Base-by-base conservation (phyloP, 2,113 vertebrate genomes). In the Oncorhynchus gorbuscha region DNA sequence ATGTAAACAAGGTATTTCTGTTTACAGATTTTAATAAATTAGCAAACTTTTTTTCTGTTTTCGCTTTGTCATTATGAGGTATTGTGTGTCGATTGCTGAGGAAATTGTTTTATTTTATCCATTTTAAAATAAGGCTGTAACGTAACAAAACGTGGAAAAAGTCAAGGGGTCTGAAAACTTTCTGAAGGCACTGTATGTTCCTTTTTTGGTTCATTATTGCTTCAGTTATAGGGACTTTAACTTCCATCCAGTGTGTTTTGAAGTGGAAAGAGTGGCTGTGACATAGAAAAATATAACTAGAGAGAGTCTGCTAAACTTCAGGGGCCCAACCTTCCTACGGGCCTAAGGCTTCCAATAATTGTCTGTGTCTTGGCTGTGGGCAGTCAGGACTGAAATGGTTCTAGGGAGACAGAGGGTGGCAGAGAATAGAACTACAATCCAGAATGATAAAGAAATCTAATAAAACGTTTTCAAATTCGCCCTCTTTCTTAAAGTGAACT, bases 121-220 rank as follows among this genome's bases (percentile, higher is more conserved):
- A 35, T 35, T 35, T 35, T 35, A 35, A 6, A 35, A 35, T 35
- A 35, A 35, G 35, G 35, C 35, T 35, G 35, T 35, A 35, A 35
- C 6, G 0, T 35, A 35, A 35, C 35, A 35, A 35, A 35, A 35
- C 7, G 0, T 35, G 35, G 32, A 35, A 35, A 35, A 35, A 35
- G 35, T 35, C 35, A 35, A 35, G 35, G 35, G 1, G 35, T 35
- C 35, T 35, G 35, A 35, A 35, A 7, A 35, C 5, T 7, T 35
- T 35, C 6, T 35, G 6, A 35, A 35, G 35, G 35, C 35, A 8
- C 35, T 8, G 1, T 6, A 84, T 79, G 79, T 78, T 90, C 86
- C 79, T 86, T 84, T 89, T 95, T 94, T 91, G 92, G 93, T 93
- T 92, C 91, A 89, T 96, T 96, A 96, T 96, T 96, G 95, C 95